Base-by-base conservation (phyloP, 2,888 invertebrate genomes). In the Eumerus sabulonum region DNA sequence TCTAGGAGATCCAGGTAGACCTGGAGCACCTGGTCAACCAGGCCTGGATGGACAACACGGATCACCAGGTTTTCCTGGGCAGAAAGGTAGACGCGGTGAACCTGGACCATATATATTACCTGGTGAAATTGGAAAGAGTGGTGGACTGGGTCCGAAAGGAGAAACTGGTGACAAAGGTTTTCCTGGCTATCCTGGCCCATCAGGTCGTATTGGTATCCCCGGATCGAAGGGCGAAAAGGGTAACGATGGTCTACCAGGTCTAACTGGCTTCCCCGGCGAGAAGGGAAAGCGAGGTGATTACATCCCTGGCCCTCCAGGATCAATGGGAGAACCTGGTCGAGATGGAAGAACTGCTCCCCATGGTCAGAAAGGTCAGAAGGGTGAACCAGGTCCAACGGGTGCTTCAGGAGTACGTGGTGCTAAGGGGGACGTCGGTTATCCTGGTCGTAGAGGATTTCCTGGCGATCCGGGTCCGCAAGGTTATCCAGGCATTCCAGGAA, bases 1-100 rank as follows among this genome's bases (percentile, higher is more conserved):
- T 51, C 90, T 90, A 18, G 95, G 95, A 44, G 90, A 91, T 71
- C 86, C 88, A 42, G 94, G 96, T 13, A 91, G 91, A 0, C 89
- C 87, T 40, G 96, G 96, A 53, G 86, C 87, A 2, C 87, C 91
- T 4, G 95, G 95, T 36, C 84, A 85, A 9, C 86, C 89, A 68
- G 93, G 92, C 82, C 40, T 82, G 38, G 74, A 84, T 82, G 83
- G 93, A 89, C 51, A 86, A 84, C 48, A 86, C 83, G 85, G 94
- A 1, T 0, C 47, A 0, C 83, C 84, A 35, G 89, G 90, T 9
- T 4, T 63, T 0, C 0, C 1, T 0, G 91, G 91, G 12, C 67
- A 83, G 3, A 90, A 90, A 82, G 91, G 91, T 12, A 84, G 86
- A 12, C 86, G 87, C 4, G 91, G 91, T 42, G 89, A 90, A 16